Evolutionary conservation across 2,113 vertebrate genomes (phyloP), one percentile per base, ranked within the genome.

Genomic region (Tor tambroides): DNA sequence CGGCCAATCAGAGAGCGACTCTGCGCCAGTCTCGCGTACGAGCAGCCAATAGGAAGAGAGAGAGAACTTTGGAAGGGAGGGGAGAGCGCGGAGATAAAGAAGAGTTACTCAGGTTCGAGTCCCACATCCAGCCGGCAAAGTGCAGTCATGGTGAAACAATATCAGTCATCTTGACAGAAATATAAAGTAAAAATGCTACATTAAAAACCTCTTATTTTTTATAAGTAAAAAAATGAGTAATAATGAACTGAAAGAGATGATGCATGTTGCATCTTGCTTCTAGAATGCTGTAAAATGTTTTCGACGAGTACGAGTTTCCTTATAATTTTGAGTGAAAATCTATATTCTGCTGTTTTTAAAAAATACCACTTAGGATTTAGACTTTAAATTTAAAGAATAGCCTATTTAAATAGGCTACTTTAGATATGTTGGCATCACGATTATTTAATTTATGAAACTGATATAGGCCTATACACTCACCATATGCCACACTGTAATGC

Each of bases 1-100:
- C 92, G 91, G 85, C 88, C 88, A 90, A 90, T 90, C 86, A 61
- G 86, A 15, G 77, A 28, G 12, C 30, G 46, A 4, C 80, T 91
- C 93, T 89, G 93, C 91, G 59, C 79, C 54, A 28, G 49, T 17
- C 83, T 81, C 69, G 14, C 11, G 67, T 14, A 32, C 30, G 14
- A 74, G 65, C 83, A 17, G 75, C 83, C 65, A 43, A 81, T 76
- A 5, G 81, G 81, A 83, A 35, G 26, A 30, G 26, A 35, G 65
- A n/a, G 32, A 51, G 28, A 65, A 46, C 35, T 81, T 28, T 54
- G 81, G 61, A 30, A 51, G 46, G 61, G 65, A 12, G 81, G 63
- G 81, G 81, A 46, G 46, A 49, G 43, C 1, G 17, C 5, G 43
- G 23, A 51, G 65, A 83, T 83, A 83, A 69, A 83, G 61, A 83